These are phyloP conservation scores for Oncorhynchus keta DNA, from an alignment of 2,113 vertebrate genomes.

Conservation along the genomic window DNA sequence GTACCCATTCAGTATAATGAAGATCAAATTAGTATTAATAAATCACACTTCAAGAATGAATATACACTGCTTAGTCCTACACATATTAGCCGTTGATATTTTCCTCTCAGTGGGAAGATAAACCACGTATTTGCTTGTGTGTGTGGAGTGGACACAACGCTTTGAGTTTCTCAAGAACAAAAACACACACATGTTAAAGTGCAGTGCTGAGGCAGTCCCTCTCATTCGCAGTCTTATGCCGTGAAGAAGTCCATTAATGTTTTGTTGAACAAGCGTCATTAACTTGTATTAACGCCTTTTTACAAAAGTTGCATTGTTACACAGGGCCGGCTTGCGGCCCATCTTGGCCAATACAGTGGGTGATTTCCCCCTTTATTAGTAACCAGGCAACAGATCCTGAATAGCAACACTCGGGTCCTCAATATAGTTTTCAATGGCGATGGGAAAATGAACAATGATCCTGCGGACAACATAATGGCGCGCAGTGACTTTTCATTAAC, in stretches of 20 bases:
- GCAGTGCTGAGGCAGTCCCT: conserved; percentile 48
- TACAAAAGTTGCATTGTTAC: conserved; percentile 93
- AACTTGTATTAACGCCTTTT: conserved; percentile 98
- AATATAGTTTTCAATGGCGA: conserved; percentile 96
- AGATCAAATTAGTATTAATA: conserved; percentile 33
- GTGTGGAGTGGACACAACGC: conserved; percentile 10
- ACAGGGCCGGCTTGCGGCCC: conserved; percentile 88
- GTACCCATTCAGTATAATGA: conserved; percentile 48
- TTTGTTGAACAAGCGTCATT: conserved; percentile 97
- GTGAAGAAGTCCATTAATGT: conserved; percentile 97
- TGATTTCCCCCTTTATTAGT: conserved; percentile 96
- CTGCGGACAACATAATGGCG: conserved; percentile 96
- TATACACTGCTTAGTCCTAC: not conserved
- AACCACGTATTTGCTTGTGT: not conserved
- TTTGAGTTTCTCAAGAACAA: conserved; percentile 53
- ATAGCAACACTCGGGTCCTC: conserved; percentile 97
- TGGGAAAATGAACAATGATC: conserved; percentile 98
- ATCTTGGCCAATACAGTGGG: conserved; percentile 94
- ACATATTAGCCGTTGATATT: not conserved
- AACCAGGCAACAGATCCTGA: conserved; percentile 98
- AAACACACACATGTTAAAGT: conserved; percentile 68
- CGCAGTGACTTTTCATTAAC: conserved; percentile 99
- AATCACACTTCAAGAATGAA: conserved; percentile 1
- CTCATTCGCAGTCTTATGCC: conserved; percentile 83
- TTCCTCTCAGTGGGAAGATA: conserved; percentile 6